Evolutionary conservation across 2,797 vertebrate genomes (phyloP).

Genomic region (Thamnophis elegans): DNA sequence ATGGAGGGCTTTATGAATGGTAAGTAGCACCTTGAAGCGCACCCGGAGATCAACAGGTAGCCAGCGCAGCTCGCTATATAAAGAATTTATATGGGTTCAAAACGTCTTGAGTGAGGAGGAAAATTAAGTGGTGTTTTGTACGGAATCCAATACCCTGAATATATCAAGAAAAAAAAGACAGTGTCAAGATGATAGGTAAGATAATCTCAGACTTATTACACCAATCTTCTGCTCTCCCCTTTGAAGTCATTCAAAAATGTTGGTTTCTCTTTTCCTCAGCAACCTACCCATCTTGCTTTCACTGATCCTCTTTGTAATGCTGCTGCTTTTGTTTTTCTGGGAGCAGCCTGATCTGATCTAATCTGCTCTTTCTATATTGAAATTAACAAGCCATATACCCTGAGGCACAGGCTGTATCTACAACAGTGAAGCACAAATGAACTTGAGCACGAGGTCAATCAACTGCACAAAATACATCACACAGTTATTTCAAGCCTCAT

Average conservation of each 20-base stretch:
- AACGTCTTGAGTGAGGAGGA: background rate
- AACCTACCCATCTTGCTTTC: conserved; percentile 36
- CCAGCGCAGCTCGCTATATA: too few relatives aligned
- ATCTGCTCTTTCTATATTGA: conserved; percentile 70
- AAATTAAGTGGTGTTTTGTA: background rate
- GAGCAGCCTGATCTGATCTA: conserved; percentile 60
- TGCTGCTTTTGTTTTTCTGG: conserved; percentile 54
- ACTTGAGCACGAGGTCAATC: conserved; percentile 74
- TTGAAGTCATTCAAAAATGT: conserved; percentile 46
- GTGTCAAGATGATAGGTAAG: background rate
- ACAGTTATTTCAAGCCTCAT: conserved; percentile 65
- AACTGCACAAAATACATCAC: conserved; percentile 72
- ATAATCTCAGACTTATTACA: conserved; percentile 38
- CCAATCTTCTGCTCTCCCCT: conserved; percentile 28
- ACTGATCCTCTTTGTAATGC: conserved; percentile 20
- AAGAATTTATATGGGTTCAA: conserved; percentile 27
- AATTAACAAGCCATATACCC: conserved; percentile 72
- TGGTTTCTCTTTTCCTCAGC: conserved; percentile 25
- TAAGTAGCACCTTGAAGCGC: too few relatives aligned
- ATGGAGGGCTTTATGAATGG: too few relatives aligned
- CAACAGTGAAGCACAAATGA: conserved; percentile 64
- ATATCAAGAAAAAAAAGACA: conserved; percentile 27
- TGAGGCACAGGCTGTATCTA: conserved; percentile 64
- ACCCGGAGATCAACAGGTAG: too few relatives aligned
- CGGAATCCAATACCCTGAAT: conserved; percentile 2